Evolutionary conservation across 1,140 invertebrate genomes (phyloP).

Genomic region (Macrocentrus cingulum): DNA sequence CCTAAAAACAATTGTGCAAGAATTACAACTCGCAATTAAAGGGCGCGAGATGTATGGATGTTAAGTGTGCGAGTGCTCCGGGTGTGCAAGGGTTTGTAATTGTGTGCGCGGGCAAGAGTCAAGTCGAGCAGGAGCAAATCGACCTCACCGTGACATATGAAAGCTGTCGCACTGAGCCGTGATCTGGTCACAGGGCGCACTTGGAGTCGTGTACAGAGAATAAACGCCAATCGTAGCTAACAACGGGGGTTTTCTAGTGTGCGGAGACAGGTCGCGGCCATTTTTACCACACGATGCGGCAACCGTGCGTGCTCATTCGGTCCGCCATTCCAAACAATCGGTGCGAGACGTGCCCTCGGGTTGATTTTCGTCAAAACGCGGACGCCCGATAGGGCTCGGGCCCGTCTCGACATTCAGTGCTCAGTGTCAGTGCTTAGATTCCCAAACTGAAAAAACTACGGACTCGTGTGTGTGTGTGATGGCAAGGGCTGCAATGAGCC

Average conservation of each 20-base stretch:
- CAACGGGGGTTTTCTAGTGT: constrained; percentile 19
- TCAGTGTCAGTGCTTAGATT: too few species aligned
- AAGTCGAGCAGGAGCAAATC: too few species aligned
- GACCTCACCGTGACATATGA: background rate
- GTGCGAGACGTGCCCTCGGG: constrained; percentile 57
- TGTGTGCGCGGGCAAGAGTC: too few species aligned
- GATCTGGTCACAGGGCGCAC: constrained; percentile 3
- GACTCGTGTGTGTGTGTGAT: too few species aligned
- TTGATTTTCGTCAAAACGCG: constrained; percentile 56
- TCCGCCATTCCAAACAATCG: constrained; percentile 70
- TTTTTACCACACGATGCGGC: constrained; percentile 69
- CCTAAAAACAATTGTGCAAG: constrained; percentile 23
- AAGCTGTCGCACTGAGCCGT: constrained; percentile 11
- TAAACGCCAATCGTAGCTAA: constrained; percentile 6
- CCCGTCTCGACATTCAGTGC: background rate
- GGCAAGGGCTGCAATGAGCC: too few species aligned
- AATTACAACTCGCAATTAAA: constrained; percentile 26
- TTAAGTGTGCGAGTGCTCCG: constrained; percentile 8
- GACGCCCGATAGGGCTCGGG: constrained; percentile 25
- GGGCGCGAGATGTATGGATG: too few species aligned
- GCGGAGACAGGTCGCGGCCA: constrained; percentile 60
- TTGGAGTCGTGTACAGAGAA: background rate
- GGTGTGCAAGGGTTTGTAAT: constrained; percentile 1
- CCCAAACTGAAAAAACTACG: too few species aligned
- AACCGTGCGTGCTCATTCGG: constrained; percentile 63